A percentile compares a stretch with the other conserved stretches of the same genome.
phyloP scores from a whole-genome alignment of 2,113 vertebrate genomes.

The Xiphophorus hellerii region DNA sequence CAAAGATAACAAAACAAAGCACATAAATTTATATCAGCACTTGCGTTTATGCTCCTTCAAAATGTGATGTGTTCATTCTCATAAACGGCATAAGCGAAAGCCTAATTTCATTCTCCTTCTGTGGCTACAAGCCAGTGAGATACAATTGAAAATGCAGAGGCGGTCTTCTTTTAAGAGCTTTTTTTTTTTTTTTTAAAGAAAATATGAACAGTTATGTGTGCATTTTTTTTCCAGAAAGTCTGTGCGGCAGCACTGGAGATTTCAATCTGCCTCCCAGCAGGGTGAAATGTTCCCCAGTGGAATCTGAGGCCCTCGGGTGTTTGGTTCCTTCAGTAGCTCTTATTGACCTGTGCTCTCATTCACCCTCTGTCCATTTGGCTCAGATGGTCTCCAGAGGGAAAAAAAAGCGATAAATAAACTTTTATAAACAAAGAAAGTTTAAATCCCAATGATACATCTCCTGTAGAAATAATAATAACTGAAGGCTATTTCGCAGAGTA shows the following conservation, averaged over 20 bases:
- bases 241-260: conserved; percentile 68
- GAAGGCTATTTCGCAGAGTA: conserved; percentile 76
- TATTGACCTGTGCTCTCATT: conserved; percentile 59
- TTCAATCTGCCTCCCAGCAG: conserved; percentile 71
- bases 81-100: background rate
- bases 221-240: conserved; percentile 45
- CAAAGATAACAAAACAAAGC: conserved; percentile 36
- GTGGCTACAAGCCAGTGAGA: conserved; percentile 13
- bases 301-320: conserved; percentile 53
- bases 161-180: conserved; percentile 28
- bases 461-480: conserved; percentile 78
- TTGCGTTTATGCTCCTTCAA: background rate
- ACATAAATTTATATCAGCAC: background rate
- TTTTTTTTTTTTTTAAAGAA: conserved; percentile 28
- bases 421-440: conserved; percentile 71
- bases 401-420: conserved; percentile 53
- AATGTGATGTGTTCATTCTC: conserved; percentile 5
- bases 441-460: conserved; percentile 70
- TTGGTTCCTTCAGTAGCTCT: conserved; percentile 57
- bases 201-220: conserved; percentile 70
- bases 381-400: conserved; percentile 27
- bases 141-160: conserved; percentile 18
- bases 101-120: conserved; percentile 22
- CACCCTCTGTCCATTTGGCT: conserved; percentile 57
- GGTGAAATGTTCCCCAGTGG: conserved; percentile 59